A percentile compares a stretch with the other conserved stretches of the same genome.
Evolutionary conservation across 2,888 invertebrate species (phyloP).

Genomic region (Willowsia nigromaculata): DNA sequence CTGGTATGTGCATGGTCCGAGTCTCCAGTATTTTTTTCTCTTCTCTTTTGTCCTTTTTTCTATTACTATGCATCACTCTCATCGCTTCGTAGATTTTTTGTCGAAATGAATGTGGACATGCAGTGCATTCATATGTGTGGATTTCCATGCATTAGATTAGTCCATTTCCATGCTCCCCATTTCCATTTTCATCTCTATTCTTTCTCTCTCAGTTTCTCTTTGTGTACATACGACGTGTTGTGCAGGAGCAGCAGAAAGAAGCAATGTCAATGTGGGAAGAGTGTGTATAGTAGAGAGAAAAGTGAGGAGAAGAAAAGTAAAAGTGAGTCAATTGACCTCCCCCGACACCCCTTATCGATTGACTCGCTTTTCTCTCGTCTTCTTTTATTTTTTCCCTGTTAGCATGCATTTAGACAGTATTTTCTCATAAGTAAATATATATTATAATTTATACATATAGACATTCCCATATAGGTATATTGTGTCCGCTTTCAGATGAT

Average conservation of each 20-base stretch:
- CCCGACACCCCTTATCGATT: constrained; percentile 79
- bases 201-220: constrained; percentile 14
- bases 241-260: neutral
- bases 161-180: constrained; percentile 64
- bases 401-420: constrained; percentile 59
- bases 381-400: constrained; percentile 54
- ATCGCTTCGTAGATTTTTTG: constrained; percentile 41
- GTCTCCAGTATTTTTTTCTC: constrained; percentile 31
- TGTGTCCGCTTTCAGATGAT: neutral
- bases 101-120: constrained; percentile 65
- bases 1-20: neutral
- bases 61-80: constrained; percentile 65
- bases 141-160: constrained; percentile 71
- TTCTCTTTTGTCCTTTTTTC: constrained; percentile 70
- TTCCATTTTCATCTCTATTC: constrained; percentile 62
- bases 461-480: neutral
- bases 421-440: constrained; percentile 55
- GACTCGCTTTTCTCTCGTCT: constrained; percentile 64
- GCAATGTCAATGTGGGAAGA: constrained; percentile 46
- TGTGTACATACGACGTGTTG: neutral
- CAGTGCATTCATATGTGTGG: constrained; percentile 69
- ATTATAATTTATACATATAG: neutral
- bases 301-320: constrained; percentile 71
- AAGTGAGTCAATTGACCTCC: constrained; percentile 79
- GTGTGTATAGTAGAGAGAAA: constrained; percentile 25